phyloP scores from a whole-genome alignment of 1,140 invertebrate species.

The Mesaphorura yosii region DNA sequence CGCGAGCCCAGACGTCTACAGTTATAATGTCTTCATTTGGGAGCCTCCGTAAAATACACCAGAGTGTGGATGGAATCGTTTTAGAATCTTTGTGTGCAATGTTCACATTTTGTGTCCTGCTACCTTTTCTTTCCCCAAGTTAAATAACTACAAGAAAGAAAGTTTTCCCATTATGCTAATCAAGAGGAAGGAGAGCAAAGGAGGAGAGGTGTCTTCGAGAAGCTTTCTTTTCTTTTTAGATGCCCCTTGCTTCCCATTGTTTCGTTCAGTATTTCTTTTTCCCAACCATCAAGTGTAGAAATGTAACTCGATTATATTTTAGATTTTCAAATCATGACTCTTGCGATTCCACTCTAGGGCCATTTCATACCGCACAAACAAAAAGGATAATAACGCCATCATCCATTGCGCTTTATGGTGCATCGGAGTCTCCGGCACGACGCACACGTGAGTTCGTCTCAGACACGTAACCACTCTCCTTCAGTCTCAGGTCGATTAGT shows the following conservation, averaged over 20 bases:
- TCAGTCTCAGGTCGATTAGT: no score
- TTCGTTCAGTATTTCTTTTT: not conserved
- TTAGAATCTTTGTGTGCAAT: no score
- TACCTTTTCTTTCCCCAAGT: not conserved
- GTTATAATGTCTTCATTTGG: no score
- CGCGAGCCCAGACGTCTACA: no score
- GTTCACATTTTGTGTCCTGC: no score
- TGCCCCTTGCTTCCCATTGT: slow-evolving; percentile 24
- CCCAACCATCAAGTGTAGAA: not conserved
- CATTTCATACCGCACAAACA: not conserved
- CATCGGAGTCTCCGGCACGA: not conserved
- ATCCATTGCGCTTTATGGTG: not conserved
- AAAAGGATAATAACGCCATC: not conserved
- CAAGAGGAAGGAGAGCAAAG: slow-evolving; percentile 21
- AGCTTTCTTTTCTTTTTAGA: slow-evolving; percentile 17
- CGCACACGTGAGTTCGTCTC: not conserved
- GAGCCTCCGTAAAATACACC: no score
- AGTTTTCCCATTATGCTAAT: slow-evolving; percentile 32
- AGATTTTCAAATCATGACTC: slow-evolving; percentile 18
- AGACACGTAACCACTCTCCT: no score
- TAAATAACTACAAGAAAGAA: slow-evolving; percentile 12
- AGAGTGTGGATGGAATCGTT: no score
- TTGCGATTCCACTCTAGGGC: slow-evolving; percentile 10
- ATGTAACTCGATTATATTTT: slow-evolving; percentile 10
- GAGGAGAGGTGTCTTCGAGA: slow-evolving; percentile 8